Base-by-base conservation (phyloP, 1,140 invertebrate genomes). In the Proctacanthus coquilletti region DNA sequence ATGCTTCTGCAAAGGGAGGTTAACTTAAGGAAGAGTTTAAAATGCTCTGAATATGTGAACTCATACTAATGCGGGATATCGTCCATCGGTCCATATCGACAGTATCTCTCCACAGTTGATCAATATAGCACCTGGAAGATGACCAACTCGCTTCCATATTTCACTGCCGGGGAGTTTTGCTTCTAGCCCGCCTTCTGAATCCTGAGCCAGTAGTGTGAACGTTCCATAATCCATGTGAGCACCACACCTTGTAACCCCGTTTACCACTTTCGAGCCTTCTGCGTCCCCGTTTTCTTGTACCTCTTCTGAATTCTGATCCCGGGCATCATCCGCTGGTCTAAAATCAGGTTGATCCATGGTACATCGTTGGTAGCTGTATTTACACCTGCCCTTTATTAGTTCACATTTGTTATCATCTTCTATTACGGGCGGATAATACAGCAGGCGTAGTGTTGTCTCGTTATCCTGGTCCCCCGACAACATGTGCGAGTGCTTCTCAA, bases 71-170 rank as follows among this genome's bases (percentile, higher is more conserved):
- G 83, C 77, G 9, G 72, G 69, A 38, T 83, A 70, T 25, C 69
- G 63, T 34, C 75, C 73, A 20, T 71, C 69, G 8, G 81, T 85
- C 83, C 81, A 86, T 25, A 69, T 65, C 31, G 78, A 74, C 21
- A 88, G 54, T 33, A 85, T 66, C 49, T 86, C 79, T 15, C 82
- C 84, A 17, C 77, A 73, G 48, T 84, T 84, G 19, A 86, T 68
- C 13, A 87, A 60, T 43, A 87, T 76, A 8, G 82, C 76, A 20
- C 77, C 79, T 0, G 79, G 78, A 19, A 87, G 64, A 49, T 85
- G 80, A 1, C 77, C 75, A 1, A 83, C 81, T 18, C 73, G 65
- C 44, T 75, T 65, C 78, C 81, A 88, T 42, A 74, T 71, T 17
- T 74, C 71, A 40, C 75, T 71, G 33, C 65, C 64, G 8, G 70